phyloP scores from a whole-genome alignment of 1,140 invertebrate genomes.

The Drosophila littoralis region DNA sequence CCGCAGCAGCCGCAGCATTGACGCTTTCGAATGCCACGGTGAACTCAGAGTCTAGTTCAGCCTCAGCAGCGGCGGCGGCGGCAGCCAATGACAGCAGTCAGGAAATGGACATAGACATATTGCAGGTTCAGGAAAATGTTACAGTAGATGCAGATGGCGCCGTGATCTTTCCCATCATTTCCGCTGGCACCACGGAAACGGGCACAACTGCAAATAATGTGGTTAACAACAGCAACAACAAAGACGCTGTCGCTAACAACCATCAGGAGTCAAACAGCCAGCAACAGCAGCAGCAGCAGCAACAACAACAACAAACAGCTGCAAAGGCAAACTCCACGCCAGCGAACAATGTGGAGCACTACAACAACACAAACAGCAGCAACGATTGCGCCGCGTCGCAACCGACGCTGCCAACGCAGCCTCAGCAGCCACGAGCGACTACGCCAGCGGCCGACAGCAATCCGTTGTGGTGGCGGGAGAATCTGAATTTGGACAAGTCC shows the following conservation, averaged over 20 bases:
- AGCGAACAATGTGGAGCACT: conserved; percentile 69
- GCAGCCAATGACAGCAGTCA: conserved; percentile 69
- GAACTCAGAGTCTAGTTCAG: conserved; percentile 60
- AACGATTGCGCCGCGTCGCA: conserved; percentile 54
- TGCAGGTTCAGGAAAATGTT: conserved; percentile 85
- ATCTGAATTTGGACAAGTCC: conserved; percentile 85
- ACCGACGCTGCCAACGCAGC: conserved; percentile 34
- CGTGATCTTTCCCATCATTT: conserved; percentile 67
- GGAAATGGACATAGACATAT: conserved; percentile 86
- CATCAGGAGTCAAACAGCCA: conserved; percentile 56
- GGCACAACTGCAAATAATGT: conserved; percentile 40
- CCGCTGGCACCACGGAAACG: conserved; percentile 36
- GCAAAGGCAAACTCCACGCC: conserved; percentile 22
- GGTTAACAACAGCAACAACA: conserved; percentile 45
- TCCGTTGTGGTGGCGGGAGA: conserved; percentile 85
- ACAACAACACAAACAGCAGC: conserved; percentile 60
- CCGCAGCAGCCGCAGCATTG: conserved; percentile 65
- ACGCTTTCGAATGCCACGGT: conserved; percentile 70
- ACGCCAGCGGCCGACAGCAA: conserved; percentile 60
- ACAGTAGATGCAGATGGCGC: conserved; percentile 80
- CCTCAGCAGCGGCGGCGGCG: conserved; percentile 26
- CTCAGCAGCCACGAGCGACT: conserved; percentile 31
- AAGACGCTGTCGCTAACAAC: conserved; percentile 40
- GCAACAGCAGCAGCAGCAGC: conserved; percentile 42
- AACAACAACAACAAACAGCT: conserved; percentile 22